Evolutionary conservation across 2,888 invertebrate species (phyloP), one percentile per base, ranked within the genome.

Genomic region (Drosophila paracracens): DNA sequence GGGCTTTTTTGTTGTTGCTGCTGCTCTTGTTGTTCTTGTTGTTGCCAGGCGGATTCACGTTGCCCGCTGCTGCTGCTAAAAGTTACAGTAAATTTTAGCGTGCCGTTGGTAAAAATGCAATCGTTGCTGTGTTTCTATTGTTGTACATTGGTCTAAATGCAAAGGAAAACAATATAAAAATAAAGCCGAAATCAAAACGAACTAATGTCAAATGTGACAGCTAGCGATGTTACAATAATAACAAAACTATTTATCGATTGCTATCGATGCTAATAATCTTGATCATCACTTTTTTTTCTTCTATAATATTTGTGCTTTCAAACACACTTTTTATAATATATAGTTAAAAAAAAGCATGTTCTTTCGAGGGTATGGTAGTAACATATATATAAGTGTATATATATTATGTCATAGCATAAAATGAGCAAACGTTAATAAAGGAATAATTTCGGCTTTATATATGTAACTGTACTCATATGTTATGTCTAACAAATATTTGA

Each of bases 161-260:
- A 36, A 70, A 80, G 52, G 51, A 86, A 83, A 86, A 83, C 78
- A 83, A 83, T 68, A 70, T 69, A 78, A 75, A 67, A 83, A 77
- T 79, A 82, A 79, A 69, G 83, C 71, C 73, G 70, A 85, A 73
- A 70, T 72, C 65, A 73, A 46, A 86, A 64, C 70, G 59, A 65
- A 68, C 83, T 66, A 63, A 67, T 81, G 82, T 83, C 82, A 83
- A 81, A 81, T 66, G 7, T 83, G 87, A 86, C 82, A 86, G 70
- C 27, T 83, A 61, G 48, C 33, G 74, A 59, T 74, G 69, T 29
- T 10, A 43, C 13, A 54, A 3, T 21, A 27, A 27, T 16, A 46
- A 13, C 11, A 27, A 36, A 35, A 36, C 11, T 25, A 18, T 21
- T 10, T 27, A 61, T 53, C 74, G 75, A 61, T 61, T 43, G 43